Evolutionary conservation across 2,888 invertebrate genomes (phyloP), one percentile per base, ranked within the genome.

Genomic region (Hecatera dysodea): DNA sequence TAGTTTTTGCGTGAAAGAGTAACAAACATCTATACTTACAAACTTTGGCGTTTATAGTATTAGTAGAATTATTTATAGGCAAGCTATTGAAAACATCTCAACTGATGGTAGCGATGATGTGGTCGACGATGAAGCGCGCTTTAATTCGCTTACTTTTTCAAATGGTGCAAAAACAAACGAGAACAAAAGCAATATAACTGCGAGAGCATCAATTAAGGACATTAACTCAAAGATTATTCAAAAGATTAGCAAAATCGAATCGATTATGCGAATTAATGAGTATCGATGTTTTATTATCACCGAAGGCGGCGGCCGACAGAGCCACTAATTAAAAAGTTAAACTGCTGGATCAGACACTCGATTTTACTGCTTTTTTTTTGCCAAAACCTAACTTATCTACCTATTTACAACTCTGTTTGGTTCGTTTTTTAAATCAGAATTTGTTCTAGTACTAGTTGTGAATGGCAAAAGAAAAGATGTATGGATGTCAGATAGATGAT

Each of bases 241-340:
- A 71, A 65, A 83, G 72, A 80, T 85, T 82, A 85, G 75, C 69
- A 69, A 70, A 75, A 72, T 64, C 65, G 80, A 85, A 80, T 82
- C 82, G 70, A 86, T 86, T 82, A 78, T 82, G 64, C 50, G 62
- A 75, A 78, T 82, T 77, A 84, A 86, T 80, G 75, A 77, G 84
- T 84, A 85, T 84, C 84, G 76, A 84, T 82, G 86, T 84, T 85
- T 80, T 85, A 78, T 73, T 85, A 72, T 52, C 79, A 68, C 61
- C 59, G 70, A 76, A 62, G 71, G 73, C 70, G 60, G 53, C 63
- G 66, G 63, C 36, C 72, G 76, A 87, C 89, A 80, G 78, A 80
- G 83, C 87, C 90, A 88, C 92, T 93, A 93, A 93, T 93, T 93
- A 93, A 93, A 90, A 93, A 93, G 92, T 93, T 93, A 90, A 92